A percentile compares a stretch with the other conserved stretches of the same genome.
These are phyloP conservation scores for Sminthurinus aureus DNA, from an alignment of 2,888 invertebrate species.

Conservation along the genomic window DNA sequence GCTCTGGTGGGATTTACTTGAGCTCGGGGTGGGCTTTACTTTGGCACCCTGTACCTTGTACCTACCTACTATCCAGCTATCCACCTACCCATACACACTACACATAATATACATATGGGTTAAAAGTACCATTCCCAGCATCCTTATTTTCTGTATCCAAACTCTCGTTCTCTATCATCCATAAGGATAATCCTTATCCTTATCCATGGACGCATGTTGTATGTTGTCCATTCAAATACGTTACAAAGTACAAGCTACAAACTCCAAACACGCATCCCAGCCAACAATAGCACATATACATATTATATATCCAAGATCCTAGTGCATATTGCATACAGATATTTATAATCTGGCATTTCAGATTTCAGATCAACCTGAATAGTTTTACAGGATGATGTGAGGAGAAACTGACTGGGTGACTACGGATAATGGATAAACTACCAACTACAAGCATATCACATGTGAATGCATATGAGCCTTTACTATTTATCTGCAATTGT, in stretches of 20 bases:
- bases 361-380: conserved; percentile 29
- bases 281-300: background rate
- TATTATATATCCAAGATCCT: no score
- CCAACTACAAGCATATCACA: no score
- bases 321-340: background rate
- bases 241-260: background rate
- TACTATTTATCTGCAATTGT: background rate
- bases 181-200: background rate
- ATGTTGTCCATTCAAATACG: background rate
- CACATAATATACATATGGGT: background rate
- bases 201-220: conserved; percentile 6
- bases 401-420: no score
- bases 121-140: background rate
- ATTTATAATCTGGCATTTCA: conserved; percentile 29
- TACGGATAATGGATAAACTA: no score
- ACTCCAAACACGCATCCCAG: background rate
- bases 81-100: background rate
- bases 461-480: no score
- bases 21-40: conserved; percentile 34
- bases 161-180: background rate
- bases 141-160: background rate
- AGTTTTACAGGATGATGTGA: conserved; percentile 27
- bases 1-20: conserved; percentile 31
- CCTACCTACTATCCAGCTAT: background rate
- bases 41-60: conserved; percentile 19